phyloP scores from a whole-genome alignment of 1,140 invertebrate genomes.

The Oedothorax gibbosus region DNA sequence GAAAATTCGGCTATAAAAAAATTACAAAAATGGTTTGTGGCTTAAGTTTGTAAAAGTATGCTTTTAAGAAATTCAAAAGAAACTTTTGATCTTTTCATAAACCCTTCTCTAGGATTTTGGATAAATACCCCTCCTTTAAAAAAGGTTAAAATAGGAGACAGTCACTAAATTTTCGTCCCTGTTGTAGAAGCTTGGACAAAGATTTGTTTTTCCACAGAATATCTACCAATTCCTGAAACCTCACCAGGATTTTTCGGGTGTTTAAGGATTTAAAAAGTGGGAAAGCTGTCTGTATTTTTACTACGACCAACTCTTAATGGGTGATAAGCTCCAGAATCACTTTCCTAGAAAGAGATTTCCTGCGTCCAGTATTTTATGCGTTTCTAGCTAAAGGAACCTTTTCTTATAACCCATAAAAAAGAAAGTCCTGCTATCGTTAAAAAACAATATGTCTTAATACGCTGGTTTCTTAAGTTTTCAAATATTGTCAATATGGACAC shows the following conservation, averaged over 20 bases:
- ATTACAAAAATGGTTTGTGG: too few relatives aligned
- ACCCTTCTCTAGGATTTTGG: too few relatives aligned
- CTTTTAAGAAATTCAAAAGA: too few relatives aligned
- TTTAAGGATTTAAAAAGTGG: constrained; percentile 24
- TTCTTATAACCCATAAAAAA: neutral
- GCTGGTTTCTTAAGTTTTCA: too few relatives aligned
- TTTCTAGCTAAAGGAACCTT: neutral
- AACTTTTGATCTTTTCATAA: too few relatives aligned
- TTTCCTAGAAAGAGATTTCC: neutral
- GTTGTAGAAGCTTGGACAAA: neutral
- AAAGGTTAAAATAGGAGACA: neutral
- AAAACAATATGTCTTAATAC: too few relatives aligned
- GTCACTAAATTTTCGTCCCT: constrained; percentile 22
- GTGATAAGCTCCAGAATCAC: constrained; percentile 24
- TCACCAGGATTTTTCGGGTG: constrained; percentile 17
- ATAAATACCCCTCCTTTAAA: too few relatives aligned
- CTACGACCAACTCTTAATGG: constrained; percentile 1
- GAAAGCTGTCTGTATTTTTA: neutral
- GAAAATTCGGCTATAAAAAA: too few relatives aligned
- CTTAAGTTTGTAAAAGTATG: too few relatives aligned
- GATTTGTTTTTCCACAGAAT: constrained; percentile 4
- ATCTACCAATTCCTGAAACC: constrained; percentile 24
- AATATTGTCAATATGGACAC: too few relatives aligned
- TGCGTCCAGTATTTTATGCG: neutral
- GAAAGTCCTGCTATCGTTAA: neutral